phyloP scores from a whole-genome alignment of 2,113 vertebrate genomes.

The Setophaga kirtlandii region DNA sequence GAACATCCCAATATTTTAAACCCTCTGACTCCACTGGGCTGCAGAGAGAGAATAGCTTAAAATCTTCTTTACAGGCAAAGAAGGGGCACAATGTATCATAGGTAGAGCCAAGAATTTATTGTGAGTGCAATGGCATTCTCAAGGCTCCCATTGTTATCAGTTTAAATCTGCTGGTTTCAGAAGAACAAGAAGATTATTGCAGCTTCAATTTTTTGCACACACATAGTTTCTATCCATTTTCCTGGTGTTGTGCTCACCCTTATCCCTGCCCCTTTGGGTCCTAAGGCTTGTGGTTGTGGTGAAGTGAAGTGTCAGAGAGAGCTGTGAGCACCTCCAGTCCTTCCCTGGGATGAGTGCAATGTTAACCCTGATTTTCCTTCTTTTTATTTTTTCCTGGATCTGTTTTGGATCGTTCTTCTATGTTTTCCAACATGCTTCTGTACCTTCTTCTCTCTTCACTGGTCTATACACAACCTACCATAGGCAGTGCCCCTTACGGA shows the following conservation, averaged over 20 bases:
- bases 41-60: not conserved
- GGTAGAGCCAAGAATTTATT: not conserved
- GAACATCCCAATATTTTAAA: not conserved
- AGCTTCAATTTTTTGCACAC: not conserved
- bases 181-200: not conserved
- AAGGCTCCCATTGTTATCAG: not conserved
- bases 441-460: not conserved
- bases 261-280: not conserved
- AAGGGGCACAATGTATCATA: not conserved
- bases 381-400: not conserved
- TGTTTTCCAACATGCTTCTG: not conserved
- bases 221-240: not conserved
- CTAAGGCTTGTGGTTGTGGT: not conserved
- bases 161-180: not conserved
- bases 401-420: accelerated
- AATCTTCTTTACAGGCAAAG: not conserved
- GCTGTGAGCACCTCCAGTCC: not conserved
- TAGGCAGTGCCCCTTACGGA: accelerated
- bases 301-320: not conserved
- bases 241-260: not conserved
- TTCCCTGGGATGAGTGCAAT: not conserved
- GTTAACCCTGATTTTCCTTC: not conserved
- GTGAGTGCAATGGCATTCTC: not conserved
- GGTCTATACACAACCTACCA: not conserved
- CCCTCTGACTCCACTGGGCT: not conserved